Evolutionary conservation across 2,113 vertebrate genomes (phyloP).

Genomic region (Caloenas nicobarica): DNA sequence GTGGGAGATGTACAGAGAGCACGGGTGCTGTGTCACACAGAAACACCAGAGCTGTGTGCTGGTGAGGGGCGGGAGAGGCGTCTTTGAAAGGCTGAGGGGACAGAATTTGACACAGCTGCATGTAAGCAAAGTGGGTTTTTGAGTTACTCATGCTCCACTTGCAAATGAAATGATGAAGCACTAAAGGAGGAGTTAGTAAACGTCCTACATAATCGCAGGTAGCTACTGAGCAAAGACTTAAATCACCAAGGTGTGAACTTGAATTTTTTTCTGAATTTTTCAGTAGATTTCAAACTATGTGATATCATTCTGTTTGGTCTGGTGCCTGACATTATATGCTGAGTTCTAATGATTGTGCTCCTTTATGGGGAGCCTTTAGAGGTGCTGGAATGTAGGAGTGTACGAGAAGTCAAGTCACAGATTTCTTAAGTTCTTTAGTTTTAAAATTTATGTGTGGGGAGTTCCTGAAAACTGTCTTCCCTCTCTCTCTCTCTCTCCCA

Average conservation of each 20-base stretch:
- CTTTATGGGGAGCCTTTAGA: not conserved
- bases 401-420: not conserved
- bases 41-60: not conserved
- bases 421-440: not conserved
- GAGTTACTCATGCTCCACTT: not conserved
- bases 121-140: not conserved
- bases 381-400: not conserved
- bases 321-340: not conserved
- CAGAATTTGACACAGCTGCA: not conserved
- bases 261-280: not conserved
- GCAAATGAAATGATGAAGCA: not conserved
- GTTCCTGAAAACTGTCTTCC: not conserved
- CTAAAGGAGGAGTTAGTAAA: not conserved
- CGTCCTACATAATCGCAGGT: accelerated
- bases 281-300: not conserved
- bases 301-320: not conserved
- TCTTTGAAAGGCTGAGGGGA: not conserved
- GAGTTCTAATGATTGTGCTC: not conserved
- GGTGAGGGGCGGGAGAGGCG: not conserved
- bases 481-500: too few relatives aligned
- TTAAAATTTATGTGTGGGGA: not conserved
- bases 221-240: not conserved
- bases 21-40: not conserved
- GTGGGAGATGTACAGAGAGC: not conserved
- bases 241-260: not conserved